These are phyloP conservation scores for Acanthurus leucopareius DNA, from an alignment of 2,797 vertebrate genomes.

Conservation along the genomic window DNA sequence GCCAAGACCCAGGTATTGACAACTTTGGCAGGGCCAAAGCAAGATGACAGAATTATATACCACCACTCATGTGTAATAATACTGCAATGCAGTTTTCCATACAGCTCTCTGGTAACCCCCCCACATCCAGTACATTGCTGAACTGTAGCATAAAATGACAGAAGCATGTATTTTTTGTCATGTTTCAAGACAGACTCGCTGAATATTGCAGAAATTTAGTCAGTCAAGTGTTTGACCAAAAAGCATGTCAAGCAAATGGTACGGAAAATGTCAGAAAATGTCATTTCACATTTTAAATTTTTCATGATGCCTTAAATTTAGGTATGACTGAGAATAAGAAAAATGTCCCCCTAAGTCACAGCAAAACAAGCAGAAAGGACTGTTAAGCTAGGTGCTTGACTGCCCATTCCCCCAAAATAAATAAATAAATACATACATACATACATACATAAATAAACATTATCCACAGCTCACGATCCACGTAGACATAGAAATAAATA, in stretches of 20 bases:
- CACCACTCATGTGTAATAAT: not conserved
- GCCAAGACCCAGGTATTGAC: conserved; percentile 46
- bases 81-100: conserved; percentile 37
- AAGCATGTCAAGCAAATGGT: conserved; percentile 7
- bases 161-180: not conserved
- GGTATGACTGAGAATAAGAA: not conserved
- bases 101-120: not conserved
- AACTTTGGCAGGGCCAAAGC: conserved; percentile 43
- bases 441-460: not conserved
- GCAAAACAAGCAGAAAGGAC: conserved; percentile 4
- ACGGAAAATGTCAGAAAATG: conserved; percentile 19
- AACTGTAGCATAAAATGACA: not conserved
- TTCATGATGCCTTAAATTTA: conserved; percentile 27
- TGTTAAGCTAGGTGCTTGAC: too few relatives aligned
- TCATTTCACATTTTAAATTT: conserved; percentile 22
- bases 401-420: too few relatives aligned
- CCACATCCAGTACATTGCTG: not conserved
- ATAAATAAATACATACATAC: too few relatives aligned
- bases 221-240: not conserved
- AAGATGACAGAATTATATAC: conserved; percentile 58
- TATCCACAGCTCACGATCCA: not conserved
- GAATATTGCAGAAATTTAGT: too few relatives aligned
- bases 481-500: not conserved
- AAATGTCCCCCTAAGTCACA: conserved; percentile 18
- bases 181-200: not conserved